Base-by-base conservation (phyloP, 2,113 vertebrate genomes). In the Chiloscyllium plagiosum region DNA sequence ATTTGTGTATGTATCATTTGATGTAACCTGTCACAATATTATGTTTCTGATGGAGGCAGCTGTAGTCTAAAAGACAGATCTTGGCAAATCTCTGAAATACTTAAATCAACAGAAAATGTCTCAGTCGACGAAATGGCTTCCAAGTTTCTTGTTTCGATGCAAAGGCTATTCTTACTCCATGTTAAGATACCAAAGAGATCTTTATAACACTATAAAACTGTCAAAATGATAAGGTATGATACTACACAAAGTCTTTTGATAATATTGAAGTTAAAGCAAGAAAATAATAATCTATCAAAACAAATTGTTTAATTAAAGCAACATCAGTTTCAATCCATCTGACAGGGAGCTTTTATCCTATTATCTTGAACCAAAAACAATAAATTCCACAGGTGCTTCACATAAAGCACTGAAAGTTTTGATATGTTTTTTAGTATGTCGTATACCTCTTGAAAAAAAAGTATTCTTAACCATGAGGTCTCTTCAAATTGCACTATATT, bases 261-360 rank as follows among this genome's bases (percentile, higher is more conserved):
- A 92, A 65, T 61, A 29, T 92, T 92, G 33, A 93, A 93, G 61
- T 93, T 93, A 66, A 92, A 65, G 29, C 33, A n/a, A 37, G 89
- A 93, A 66, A 93, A 66, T 93, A 66, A 66, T 92, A 65, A 65
- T n/a, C 33, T 66, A 37, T 66, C 61, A 37, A 93, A 93, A 93
- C 61, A 66, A 15, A 66, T 33, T 93, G n/a, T 33, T 90, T 90
- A 93, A 68, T 42, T 93, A n/a, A 93, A 66, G 61, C 4, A 93
- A 93, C 89, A 93, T 37, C 61, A 68, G 52, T 4, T 61, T 93
- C 33, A 93, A 66, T 93, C 89, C 20, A 66, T 66, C 33, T 66
- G 61, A 47, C 20, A 66, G 87, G 17, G 17, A 93, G n/a, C 22
- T 15, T 66, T 93, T 37, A 47, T 83, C 37, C 80, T 66, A 37